These are phyloP conservation scores for Watsonalla binaria DNA, from an alignment of 2,888 invertebrate species.

Conservation along the genomic window DNA sequence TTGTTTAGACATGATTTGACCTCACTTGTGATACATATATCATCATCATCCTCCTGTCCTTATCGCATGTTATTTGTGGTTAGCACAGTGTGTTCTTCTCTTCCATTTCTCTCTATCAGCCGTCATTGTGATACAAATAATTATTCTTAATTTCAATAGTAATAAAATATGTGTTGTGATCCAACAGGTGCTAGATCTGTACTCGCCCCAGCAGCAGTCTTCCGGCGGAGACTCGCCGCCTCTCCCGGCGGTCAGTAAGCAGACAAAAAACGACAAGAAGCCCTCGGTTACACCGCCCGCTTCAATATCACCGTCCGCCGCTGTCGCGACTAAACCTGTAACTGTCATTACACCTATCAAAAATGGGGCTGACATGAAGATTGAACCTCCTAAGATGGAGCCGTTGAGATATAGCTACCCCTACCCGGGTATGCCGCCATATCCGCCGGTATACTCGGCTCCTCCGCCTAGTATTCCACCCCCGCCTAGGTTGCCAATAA, in stretches of 20 bases:
- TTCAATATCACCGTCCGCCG: slow-evolving; percentile 69
- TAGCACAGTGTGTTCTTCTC: too few relatives aligned
- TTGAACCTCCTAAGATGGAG: slow-evolving; percentile 55
- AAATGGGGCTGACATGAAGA: slow-evolving; percentile 57
- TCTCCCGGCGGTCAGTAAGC: slow-evolving; percentile 62
- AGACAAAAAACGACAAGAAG: slow-evolving; percentile 78
- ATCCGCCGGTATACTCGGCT: slow-evolving; percentile 64
- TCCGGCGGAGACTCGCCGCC: slow-evolving; percentile 84
- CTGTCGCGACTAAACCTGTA: slow-evolving; percentile 34
- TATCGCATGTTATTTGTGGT: too few relatives aligned
- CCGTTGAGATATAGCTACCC: slow-evolving; percentile 52
- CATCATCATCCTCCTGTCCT: too few relatives aligned
- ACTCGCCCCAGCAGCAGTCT: slow-evolving; percentile 84
- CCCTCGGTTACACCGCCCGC: slow-evolving; percentile 73
- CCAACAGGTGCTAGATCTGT: slow-evolving; percentile 87
- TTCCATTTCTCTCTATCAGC: too few relatives aligned
- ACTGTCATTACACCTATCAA: slow-evolving; percentile 55
- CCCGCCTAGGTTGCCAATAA: slow-evolving; percentile 59
- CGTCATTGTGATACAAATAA: too few relatives aligned
- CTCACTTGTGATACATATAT: too few relatives aligned
- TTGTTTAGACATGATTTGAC: too few relatives aligned
- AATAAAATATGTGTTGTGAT: neutral
- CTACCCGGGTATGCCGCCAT: slow-evolving; percentile 56
- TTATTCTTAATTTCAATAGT: too few relatives aligned
- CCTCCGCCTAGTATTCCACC: slow-evolving; percentile 48